phyloP scores from a whole-genome alignment of 2,797 vertebrate genomes.

The Crax fasciolata region DNA sequence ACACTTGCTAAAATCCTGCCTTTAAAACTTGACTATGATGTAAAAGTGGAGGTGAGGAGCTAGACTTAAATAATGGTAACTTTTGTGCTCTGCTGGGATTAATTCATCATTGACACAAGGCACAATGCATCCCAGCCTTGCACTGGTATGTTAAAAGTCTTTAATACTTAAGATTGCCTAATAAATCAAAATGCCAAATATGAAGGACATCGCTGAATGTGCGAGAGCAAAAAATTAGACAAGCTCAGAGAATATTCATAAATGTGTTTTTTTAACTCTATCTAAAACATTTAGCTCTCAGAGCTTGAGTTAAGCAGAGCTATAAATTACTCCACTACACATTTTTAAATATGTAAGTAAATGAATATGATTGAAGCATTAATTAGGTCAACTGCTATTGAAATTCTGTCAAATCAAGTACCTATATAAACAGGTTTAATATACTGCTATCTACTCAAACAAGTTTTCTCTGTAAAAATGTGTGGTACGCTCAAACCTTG shows the following conservation, averaged over 20 bases:
- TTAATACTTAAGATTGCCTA: constrained; percentile 90
- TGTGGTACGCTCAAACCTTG: not conserved
- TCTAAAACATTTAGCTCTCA: constrained; percentile 43
- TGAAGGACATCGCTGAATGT: constrained; percentile 80
- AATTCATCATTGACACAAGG: constrained; percentile 93
- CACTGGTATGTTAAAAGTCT: constrained; percentile 84
- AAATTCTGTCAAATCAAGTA: not conserved
- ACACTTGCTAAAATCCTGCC: constrained; percentile 77
- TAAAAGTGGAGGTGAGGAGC: constrained; percentile 85
- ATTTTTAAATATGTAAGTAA: constrained; percentile 21
- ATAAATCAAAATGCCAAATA: constrained; percentile 96
- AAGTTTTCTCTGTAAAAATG: constrained; percentile 31
- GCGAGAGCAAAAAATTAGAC: constrained; percentile 73
- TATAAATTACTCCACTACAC: not conserved
- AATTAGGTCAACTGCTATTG: not conserved
- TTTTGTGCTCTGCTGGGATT: constrained; percentile 93
- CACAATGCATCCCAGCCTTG: constrained; percentile 89
- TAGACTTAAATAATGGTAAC: constrained; percentile 90
- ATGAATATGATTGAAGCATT: constrained; percentile 30
- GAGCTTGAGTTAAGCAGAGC: constrained; percentile 7
- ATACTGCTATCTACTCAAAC: not conserved
- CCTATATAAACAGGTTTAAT: not conserved
- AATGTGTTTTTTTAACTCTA: constrained; percentile 1
- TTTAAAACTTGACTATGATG: constrained; percentile 77
- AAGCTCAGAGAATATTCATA: constrained; percentile 44